Percentiles rank a stretch among this genome's conserved stretches.
phyloP scores from a whole-genome alignment of 2,888 invertebrate species.

The Xestia rhomboidea region DNA sequence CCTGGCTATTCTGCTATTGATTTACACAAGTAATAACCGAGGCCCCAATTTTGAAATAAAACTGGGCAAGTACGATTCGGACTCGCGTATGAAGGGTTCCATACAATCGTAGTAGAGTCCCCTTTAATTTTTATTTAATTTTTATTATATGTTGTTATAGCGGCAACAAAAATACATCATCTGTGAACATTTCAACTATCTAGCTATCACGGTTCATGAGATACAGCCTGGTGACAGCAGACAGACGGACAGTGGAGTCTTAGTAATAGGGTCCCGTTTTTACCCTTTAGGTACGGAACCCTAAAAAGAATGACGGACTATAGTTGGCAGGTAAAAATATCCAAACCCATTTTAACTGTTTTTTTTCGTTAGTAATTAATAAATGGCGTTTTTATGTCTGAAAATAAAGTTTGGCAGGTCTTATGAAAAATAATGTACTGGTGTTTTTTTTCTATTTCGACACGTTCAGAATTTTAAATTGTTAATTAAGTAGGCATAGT shows the following conservation, averaged over 20 bases:
- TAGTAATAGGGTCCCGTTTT: no score
- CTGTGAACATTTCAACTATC: no score
- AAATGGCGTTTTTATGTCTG: background rate
- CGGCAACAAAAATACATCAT: no score
- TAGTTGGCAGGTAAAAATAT: background rate
- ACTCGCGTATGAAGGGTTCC: no score
- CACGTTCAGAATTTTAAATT: slow-evolving; percentile 7
- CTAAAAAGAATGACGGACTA: background rate
- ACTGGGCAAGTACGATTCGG: no score
- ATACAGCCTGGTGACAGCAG: no score
- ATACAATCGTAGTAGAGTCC: no score
- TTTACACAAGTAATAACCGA: background rate
- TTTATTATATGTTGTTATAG: no score
- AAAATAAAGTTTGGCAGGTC: background rate
- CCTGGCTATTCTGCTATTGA: background rate
- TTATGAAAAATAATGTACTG: background rate
- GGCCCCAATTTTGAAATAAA: background rate
- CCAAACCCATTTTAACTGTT: background rate
- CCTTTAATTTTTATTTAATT: no score
- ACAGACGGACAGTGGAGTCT: no score
- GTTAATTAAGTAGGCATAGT: background rate
- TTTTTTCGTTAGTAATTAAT: background rate
- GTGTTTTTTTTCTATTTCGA: background rate
- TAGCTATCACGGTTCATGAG: no score
- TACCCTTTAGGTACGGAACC: no score